These are phyloP conservation scores for Harpalus rubripes DNA, from an alignment of 2,888 invertebrate species.

Conservation along the genomic window DNA sequence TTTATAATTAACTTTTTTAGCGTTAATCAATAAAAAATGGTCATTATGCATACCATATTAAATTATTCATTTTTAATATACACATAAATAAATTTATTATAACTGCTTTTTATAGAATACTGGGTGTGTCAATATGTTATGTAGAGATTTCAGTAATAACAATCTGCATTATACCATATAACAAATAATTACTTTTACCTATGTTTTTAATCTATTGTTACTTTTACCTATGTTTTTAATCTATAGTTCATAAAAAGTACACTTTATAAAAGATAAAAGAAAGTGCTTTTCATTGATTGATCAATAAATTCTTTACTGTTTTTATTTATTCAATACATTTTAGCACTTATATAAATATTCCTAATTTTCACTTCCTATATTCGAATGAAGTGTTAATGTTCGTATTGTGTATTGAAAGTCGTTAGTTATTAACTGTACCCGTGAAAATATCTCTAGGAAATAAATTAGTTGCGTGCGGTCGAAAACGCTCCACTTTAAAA, in stretches of 20 bases:
- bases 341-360: background rate
- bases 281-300: background rate
- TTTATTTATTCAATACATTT: background rate
- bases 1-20: no score
- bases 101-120: no score
- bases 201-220: no score
- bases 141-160: no score
- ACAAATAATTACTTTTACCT: no score
- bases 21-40: no score
- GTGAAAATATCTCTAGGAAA: conserved; percentile 14
- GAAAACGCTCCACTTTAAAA: conserved; percentile 14
- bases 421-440: background rate
- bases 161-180: no score
- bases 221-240: background rate
- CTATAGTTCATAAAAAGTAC: background rate
- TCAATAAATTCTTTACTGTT: background rate
- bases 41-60: no score
- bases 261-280: background rate
- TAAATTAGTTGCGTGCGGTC: conserved; percentile 11
- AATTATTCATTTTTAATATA: no score
- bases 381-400: background rate
- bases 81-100: no score
- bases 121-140: no score
- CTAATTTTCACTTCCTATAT: background rate
- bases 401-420: background rate